These are phyloP conservation scores for Hippocampus barbouri DNA, from an alignment of 2,113 vertebrate genomes.

Conservation along the genomic window DNA sequence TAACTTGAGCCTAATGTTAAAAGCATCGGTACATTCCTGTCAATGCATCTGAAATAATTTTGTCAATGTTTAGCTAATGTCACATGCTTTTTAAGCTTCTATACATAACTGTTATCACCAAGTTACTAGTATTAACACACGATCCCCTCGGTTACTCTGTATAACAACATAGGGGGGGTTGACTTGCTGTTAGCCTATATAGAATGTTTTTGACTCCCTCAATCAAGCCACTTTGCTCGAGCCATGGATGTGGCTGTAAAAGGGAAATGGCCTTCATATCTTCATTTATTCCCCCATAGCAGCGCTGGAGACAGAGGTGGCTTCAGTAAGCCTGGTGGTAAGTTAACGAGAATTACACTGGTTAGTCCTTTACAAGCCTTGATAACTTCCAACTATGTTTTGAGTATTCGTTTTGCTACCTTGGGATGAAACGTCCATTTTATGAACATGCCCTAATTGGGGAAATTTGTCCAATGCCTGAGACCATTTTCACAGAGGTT, in stretches of 20 bases:
- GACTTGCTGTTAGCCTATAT: conserved; percentile 74
- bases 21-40: conserved; percentile 3
- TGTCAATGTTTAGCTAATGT: conserved; percentile 43
- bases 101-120: conserved; percentile 36
- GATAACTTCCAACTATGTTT: conserved; percentile 68
- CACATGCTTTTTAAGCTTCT: conserved; percentile 32
- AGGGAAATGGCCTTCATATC: conserved; percentile 99
- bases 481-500: conserved; percentile 62
- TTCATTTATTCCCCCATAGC: conserved; percentile 99
- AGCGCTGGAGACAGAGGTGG: conserved; percentile 99
- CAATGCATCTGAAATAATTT: conserved; percentile 62
- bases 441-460: conserved; percentile 42
- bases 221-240: conserved; percentile 90
- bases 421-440: conserved; percentile 58
- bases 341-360: conserved; percentile 99
- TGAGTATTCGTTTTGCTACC: conserved; percentile 57
- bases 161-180: conserved; percentile 47
- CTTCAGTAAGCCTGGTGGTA: conserved; percentile 99
- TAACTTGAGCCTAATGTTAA: conserved; percentile 18
- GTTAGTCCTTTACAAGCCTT: conserved; percentile 81
- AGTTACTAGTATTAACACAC: conserved; percentile 37
- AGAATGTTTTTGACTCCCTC: conserved; percentile 83
- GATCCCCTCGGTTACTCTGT: conserved; percentile 38
- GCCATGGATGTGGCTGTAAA: conserved; percentile 97
- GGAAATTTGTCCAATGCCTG: conserved; percentile 54